Base-by-base conservation (phyloP, 2,113 vertebrate species). In the Megaceryle torquata region DNA sequence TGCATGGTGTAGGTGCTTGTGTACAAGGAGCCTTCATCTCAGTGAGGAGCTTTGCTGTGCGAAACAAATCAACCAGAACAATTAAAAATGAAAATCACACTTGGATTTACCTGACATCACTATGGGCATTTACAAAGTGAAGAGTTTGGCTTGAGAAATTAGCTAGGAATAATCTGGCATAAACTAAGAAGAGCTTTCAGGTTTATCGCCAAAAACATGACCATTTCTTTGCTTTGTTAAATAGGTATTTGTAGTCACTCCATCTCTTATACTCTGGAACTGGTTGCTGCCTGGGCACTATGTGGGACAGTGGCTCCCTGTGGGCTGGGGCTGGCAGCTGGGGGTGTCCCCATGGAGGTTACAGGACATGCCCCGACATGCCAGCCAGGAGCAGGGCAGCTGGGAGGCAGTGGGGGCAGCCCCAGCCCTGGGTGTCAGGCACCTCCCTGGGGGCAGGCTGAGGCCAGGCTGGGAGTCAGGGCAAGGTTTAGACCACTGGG, bases 1-100 rank as follows among this genome's bases (percentile, higher is more conserved):
- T 94, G 65, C 69, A 65, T 57, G 54, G 72, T 95, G 86, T 93
- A 93, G 78, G 69, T 94, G 85, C 89, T 85, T 85, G 82, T 95
- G 88, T 96, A 95, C 86, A 96, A 92, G 83, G 25, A 93, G 22
- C 59, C 88, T 95, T 96, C 71, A 84, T 61, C 77, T 96, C 3
- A 0, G 44, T 83, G 69, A 93, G 63, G 15, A 91, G n/a, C 65
- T 77, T 79, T 94, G 51, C 70, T 92, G n/a, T 18, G 53, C 0
- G 17, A 82, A 93, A 86, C 43, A 82, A 92, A 94, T 94, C 88
- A 88, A 37, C 80, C 13, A 65, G 44, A 86, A 86, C 57, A 84
- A 72, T 82, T 93, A 2, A 65, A 26, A 31, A 19, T 25, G 15
- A 51, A 59, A 80, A 44, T 28, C 11, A 46, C 19, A 24, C 50